Conservation (phyloP, 2,113 vertebrate genomes). For the Mola mola region DNA sequence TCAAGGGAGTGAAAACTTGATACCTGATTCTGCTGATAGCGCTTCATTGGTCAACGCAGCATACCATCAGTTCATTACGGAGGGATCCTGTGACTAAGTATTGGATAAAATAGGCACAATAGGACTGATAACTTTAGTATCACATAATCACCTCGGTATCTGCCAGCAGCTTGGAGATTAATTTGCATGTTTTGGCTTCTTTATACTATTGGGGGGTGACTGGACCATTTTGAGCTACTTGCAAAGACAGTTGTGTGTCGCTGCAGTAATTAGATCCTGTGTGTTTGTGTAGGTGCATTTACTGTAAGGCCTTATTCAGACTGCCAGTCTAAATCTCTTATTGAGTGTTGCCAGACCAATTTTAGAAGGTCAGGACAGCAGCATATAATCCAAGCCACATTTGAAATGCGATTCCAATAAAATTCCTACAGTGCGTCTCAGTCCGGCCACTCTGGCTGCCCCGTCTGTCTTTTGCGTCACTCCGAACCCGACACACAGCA, state of each 20-base stretch:
- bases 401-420: too few relatives aligned
- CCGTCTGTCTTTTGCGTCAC: too few relatives aligned
- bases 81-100: slow-evolving; percentile 50
- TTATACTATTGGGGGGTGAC: too few relatives aligned
- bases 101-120: slow-evolving; percentile 61
- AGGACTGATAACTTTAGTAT: slow-evolving; percentile 48
- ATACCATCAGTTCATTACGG: slow-evolving; percentile 33
- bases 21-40: slow-evolving; percentile 60
- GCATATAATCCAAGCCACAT: too few relatives aligned
- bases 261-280: slow-evolving; percentile 61
- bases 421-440: too few relatives aligned
- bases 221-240: too few relatives aligned
- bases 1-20: slow-evolving; percentile 43
- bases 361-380: too few relatives aligned
- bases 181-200: slow-evolving; percentile 39
- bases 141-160: slow-evolving; percentile 41
- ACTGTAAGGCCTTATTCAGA: background rate
- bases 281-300: slow-evolving; percentile 22
- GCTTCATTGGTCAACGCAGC: slow-evolving; percentile 45
- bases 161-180: slow-evolving; percentile 39
- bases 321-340: slow-evolving; percentile 20
- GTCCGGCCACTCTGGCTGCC: too few relatives aligned
- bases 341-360: too few relatives aligned
- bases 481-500: too few relatives aligned
- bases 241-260: too few relatives aligned